A percentile compares a stretch with the other conserved stretches of the same genome.
phyloP scores from a whole-genome alignment of 53 echinoderm and acorn worm species.

The Arbacia lixula region DNA sequence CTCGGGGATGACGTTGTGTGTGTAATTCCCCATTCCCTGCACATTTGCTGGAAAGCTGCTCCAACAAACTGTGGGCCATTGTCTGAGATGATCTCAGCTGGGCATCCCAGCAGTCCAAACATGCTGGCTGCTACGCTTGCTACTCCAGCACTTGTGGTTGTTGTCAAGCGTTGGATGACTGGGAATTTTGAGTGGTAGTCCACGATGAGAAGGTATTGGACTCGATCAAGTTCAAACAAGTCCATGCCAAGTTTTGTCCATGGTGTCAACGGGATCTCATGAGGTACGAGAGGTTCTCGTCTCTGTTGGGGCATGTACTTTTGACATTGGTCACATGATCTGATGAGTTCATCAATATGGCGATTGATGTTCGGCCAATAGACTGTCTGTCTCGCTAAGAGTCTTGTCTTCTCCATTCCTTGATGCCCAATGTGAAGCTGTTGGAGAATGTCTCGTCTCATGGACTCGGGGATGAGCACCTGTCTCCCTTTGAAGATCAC shows the following conservation, averaged over 20 bases:
- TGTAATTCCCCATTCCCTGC: constrained; percentile 52
- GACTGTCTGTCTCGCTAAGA: constrained; percentile 61
- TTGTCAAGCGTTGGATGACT: background rate
- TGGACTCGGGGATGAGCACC: constrained; percentile 44
- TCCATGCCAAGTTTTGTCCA: constrained; percentile 56
- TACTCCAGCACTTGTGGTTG: constrained; percentile 47
- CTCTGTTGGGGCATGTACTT: background rate
- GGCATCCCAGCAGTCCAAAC: constrained; percentile 52
- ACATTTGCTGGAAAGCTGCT: constrained; percentile 59
- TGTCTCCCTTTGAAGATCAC: constrained; percentile 56
- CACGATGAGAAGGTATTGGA: constrained; percentile 11
- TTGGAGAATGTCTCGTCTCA: constrained; percentile 51
- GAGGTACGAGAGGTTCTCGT: constrained; percentile 20
- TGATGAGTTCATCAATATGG: constrained; percentile 43
- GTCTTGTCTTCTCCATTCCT: constrained; percentile 42
- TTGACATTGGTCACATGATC: constrained; percentile 36
- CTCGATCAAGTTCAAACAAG: constrained; percentile 25
- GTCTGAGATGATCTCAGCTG: constrained; percentile 67
- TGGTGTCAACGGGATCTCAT: constrained; percentile 56
- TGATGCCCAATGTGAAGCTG: constrained; percentile 65
- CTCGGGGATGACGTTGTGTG: constrained; percentile 73
- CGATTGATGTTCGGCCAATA: constrained; percentile 71
- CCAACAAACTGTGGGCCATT: constrained; percentile 73
- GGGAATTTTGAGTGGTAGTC: constrained; percentile 67
- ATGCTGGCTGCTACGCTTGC: constrained; percentile 5